A percentile compares a stretch with the other conserved stretches of the same genome.
phyloP scores from a whole-genome alignment of 1,140 invertebrate genomes.

The Acyrthosiphon pisum region DNA sequence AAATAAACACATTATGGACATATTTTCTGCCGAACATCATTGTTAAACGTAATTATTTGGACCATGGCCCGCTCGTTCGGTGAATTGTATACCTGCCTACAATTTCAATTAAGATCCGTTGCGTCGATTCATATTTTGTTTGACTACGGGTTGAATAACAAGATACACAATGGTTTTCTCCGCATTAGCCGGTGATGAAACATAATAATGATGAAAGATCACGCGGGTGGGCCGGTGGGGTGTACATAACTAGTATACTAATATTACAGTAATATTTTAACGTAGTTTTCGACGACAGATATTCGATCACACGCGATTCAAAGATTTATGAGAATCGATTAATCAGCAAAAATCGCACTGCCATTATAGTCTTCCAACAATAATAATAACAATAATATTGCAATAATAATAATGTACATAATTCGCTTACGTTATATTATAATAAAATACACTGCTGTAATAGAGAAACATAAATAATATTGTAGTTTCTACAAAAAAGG shows the following conservation, averaged over 20 bases:
- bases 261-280: neutral
- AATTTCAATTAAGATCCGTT: neutral
- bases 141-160: neutral
- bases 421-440: neutral
- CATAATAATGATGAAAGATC: neutral
- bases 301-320: neutral
- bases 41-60: neutral
- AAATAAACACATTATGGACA: constrained; percentile 1
- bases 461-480: neutral
- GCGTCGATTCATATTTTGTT: neutral
- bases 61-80: neutral
- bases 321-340: constrained; percentile 4
- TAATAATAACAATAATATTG: neutral
- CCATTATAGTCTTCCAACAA: neutral
- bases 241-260: neutral
- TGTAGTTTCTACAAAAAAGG: neutral
- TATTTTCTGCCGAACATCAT: neutral
- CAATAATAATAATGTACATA: neutral
- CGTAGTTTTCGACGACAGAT: neutral
- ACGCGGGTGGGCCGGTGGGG: neutral
- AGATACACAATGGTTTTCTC: constrained; percentile 2
- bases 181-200: neutral
- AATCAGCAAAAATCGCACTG: neutral
- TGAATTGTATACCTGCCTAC: neutral
- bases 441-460: neutral